Evolutionary conservation across 2,113 vertebrate genomes (phyloP), one percentile per base, ranked within the genome.

Genomic region (Crotalus horridus): DNA sequence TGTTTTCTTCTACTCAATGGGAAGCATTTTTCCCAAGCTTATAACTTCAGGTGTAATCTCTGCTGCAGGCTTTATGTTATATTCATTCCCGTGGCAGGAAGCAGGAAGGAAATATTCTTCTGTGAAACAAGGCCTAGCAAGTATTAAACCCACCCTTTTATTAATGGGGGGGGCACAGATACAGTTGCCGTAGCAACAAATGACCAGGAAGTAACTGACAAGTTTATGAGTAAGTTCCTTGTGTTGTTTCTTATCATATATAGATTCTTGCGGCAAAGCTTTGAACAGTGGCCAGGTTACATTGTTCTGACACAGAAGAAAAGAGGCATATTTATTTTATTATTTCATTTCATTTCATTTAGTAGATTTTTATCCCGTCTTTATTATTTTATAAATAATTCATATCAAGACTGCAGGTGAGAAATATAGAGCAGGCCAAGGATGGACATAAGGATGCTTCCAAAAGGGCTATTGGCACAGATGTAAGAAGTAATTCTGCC

Each of bases 31-130:
- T 91, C 81, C 91, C 90, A 95, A 95, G 94, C 1, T 81, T 6
- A 53, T 93, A 87, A 93, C 96, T 95, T 94, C 96, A 97, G 95
- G 91, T 95, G 0, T 90, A 94, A 93, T 51, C 87, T 43, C 64
- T 39, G 11, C 17, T 26, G 91, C 81, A 93, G 51, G 7, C n/a
- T 91, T 81, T 85, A 53, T 81, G 90, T 94, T 89, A 91, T 39
- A 64, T 92, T 93, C 20, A 48, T 12, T 46, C 93, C 94, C 0
- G 0, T 39, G 93, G 95, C 46, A 96, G 97, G 96, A 97, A 97
- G 94, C 90, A 96, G 96, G 95, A 97, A 97, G 96, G 95, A 97
- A 97, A 96, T 92, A 87, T 56, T 94, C 93, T 59, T 94, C 93
- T 87, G 56, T 53, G 86, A 59, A 90, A 96, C 87, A 59, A 90